phyloP scores from a whole-genome alignment of 2,113 vertebrate genomes.

The Chaetorhynchus papuensis region DNA sequence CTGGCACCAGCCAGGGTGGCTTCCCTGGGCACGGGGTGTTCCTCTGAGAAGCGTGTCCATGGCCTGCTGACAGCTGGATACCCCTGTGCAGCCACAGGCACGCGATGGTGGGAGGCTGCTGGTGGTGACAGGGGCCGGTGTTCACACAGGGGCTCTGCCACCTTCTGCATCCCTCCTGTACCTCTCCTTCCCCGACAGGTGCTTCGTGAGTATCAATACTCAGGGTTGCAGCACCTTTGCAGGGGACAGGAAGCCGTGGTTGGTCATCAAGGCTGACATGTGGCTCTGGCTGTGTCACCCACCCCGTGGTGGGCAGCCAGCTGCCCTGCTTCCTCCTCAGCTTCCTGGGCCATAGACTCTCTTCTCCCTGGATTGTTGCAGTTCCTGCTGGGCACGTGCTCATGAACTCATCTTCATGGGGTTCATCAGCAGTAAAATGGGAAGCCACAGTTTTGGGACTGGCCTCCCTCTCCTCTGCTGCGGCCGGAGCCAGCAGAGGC shows the following conservation, averaged over 20 bases:
- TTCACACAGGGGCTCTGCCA: neutral
- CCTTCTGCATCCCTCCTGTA: neutral
- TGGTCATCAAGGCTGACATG: neutral
- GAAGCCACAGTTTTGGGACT: neutral
- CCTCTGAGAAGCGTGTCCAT: neutral
- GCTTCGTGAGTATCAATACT: neutral
- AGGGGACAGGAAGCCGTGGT: neutral
- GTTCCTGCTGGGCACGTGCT: neutral
- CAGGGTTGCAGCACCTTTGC: accelerated
- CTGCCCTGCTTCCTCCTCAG: accelerated
- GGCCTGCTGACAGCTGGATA: neutral
- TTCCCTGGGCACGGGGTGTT: neutral
- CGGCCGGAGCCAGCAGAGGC: accelerated
- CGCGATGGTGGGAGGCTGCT: neutral
- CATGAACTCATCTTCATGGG: neutral
- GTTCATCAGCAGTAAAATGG: neutral
- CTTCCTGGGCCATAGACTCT: accelerated
- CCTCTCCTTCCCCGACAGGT: accelerated
- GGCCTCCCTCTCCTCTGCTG: neutral
- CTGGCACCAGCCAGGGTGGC: neutral
- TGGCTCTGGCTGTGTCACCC: neutral
- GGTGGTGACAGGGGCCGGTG: accelerated
- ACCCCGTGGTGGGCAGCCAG: neutral
- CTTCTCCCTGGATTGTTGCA: neutral
- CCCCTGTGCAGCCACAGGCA: neutral